A percentile compares a stretch with the other conserved stretches of the same genome.
phyloP scores from a whole-genome alignment of 2,888 invertebrate species.

The Minunthozetes semirufus region DNA sequence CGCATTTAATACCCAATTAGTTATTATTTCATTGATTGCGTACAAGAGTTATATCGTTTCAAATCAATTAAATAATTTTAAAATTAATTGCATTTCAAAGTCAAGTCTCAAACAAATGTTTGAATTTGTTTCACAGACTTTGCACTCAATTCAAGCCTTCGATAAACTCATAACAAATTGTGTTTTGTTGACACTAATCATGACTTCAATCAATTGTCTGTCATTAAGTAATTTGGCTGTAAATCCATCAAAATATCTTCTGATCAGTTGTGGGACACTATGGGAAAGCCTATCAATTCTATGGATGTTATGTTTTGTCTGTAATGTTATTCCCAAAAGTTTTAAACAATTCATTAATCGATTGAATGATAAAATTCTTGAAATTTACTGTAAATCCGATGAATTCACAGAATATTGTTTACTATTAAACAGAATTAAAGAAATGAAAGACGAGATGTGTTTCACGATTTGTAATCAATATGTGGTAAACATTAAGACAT shows the following conservation, averaged over 20 bases:
- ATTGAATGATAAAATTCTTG: background rate
- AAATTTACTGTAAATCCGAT: too few relatives aligned
- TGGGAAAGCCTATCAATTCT: background rate
- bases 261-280: background rate
- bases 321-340: background rate
- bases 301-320: background rate
- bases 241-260: background rate
- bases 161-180: background rate
- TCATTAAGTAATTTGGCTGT: background rate
- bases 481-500: background rate
- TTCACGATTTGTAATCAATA: background rate
- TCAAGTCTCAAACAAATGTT: background rate
- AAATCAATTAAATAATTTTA: background rate
- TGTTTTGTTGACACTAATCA: background rate
- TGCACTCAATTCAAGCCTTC: background rate
- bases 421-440: background rate
- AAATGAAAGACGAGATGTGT: background rate
- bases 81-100: background rate
- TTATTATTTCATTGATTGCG: background rate
- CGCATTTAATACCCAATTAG: background rate
- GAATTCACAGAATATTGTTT: background rate
- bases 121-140: background rate
- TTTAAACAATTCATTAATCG: background rate
- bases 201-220: background rate
- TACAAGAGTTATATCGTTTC: background rate